These are phyloP conservation scores for Rhizoglyphus robini DNA, from an alignment of 1,140 invertebrate species.

Conservation along the genomic window DNA sequence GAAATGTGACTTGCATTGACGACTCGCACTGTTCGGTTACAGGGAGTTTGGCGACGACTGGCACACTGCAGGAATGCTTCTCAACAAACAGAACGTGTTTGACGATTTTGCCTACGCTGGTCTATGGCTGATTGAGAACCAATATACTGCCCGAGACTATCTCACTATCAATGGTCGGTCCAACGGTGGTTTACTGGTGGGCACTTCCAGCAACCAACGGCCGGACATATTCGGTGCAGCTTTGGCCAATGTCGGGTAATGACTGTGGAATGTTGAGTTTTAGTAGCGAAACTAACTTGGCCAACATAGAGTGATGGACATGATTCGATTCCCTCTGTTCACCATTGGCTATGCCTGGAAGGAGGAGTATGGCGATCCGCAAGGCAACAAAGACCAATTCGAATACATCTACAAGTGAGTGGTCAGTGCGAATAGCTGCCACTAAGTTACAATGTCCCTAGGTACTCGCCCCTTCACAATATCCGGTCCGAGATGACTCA, in stretches of 20 bases:
- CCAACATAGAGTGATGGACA: conserved; percentile 65
- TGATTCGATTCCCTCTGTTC: conserved; percentile 95
- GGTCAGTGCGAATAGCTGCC: background rate
- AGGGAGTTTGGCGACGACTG: conserved; percentile 91
- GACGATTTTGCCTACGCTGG: conserved; percentile 89
- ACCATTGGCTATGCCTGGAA: conserved; percentile 94
- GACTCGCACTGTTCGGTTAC: background rate
- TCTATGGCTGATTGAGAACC: conserved; percentile 67
- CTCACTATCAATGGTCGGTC: conserved; percentile 83
- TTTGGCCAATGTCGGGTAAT: conserved; percentile 60
- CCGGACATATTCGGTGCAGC: conserved; percentile 89
- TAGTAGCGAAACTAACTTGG: background rate
- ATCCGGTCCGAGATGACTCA: conserved; percentile 39
- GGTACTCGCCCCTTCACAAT: conserved; percentile 85
- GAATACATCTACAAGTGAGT: conserved; percentile 37
- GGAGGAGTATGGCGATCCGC: conserved; percentile 87
- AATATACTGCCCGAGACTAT: conserved; percentile 56
- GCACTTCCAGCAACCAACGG: conserved; percentile 83
- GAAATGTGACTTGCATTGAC: background rate
- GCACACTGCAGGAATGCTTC: conserved; percentile 79
- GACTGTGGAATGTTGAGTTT: background rate
- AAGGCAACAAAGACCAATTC: conserved; percentile 68
- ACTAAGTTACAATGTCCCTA: background rate
- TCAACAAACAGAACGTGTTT: conserved; percentile 94
- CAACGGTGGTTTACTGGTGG: conserved; percentile 87